A percentile compares a stretch with the other conserved stretches of the same genome.
phyloP scores from a whole-genome alignment of 2,888 invertebrate genomes.

The Ophioninae sp. region DNA sequence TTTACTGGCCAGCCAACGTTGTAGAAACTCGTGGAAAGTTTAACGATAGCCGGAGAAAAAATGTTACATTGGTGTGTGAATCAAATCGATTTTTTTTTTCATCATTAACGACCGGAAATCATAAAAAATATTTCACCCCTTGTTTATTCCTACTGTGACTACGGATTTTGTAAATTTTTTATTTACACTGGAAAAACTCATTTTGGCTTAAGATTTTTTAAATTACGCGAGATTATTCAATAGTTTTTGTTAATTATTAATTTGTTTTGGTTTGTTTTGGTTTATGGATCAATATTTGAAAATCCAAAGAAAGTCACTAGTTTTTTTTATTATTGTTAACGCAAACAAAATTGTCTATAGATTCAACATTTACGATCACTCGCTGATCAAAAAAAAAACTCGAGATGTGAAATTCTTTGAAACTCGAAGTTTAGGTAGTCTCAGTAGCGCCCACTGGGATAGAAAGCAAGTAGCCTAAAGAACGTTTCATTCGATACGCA shows the following conservation, averaged over 20 bases:
- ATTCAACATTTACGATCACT: neutral
- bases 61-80: too few species aligned
- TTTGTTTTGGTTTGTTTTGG: too few species aligned
- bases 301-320: too few species aligned
- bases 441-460: conserved; percentile 39
- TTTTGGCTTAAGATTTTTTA: too few species aligned
- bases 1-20: too few species aligned
- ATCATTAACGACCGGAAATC: neutral
- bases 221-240: too few species aligned
- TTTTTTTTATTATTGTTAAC: neutral
- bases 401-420: neutral
- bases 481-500: neutral
- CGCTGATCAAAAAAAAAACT: neutral
- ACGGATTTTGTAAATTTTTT: too few species aligned
- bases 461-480: neutral
- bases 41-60: too few species aligned
- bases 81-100: neutral
- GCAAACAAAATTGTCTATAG: neutral
- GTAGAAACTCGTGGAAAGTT: too few species aligned
- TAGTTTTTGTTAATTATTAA: too few species aligned
- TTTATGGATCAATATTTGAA: neutral
- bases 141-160: too few species aligned
- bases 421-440: neutral
- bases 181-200: too few species aligned
- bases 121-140: neutral